Base-by-base conservation (phyloP, 1,140 invertebrate species). In the Cydia fagiglandana region DNA sequence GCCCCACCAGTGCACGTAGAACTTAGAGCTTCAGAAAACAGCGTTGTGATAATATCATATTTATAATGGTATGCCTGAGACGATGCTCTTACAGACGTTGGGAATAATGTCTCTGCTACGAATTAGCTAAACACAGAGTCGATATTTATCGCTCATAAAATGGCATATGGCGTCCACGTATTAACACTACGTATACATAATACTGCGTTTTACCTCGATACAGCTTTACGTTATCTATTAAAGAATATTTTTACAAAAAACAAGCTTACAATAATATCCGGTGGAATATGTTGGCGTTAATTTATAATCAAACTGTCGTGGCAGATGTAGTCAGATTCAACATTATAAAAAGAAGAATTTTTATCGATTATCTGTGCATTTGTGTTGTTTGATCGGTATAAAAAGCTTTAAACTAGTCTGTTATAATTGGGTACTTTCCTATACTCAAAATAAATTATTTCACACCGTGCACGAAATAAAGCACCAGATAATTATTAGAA, bases 61-160 rank as follows among this genome's bases (percentile, higher is more conserved):
- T 53, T 53, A 53, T 17, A 17, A 5, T 61, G 9, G 53, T 61
- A 6, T 12, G 20, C 17, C 12, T 24, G 56, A 24, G 9, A 61
- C 10, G 56, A 61, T 5, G 17, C 20, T 7, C 10, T 12, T 24
- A 17, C 9, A 61, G 6, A 24, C 17, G 20, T 24, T 12, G 17
- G 56, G 56, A 61, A 61, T 24, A 61, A 24, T 75, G 15, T 20
- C 34, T 38, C 34, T 70, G 66, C 76, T 76, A 76, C 79, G 78
- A 84, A 81, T 83, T 77, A 84, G 80, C 82, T 38, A 81, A 79
- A 84, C 82, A 86, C 86, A 86, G 86, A 84, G 78, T 76, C 86
- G 81, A 89, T 90, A 89, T 89, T 91, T 88, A 91, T 86, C 86
- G 82, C 78, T 81, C 80, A 90, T 91, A 91, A 90, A 91, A 86